phyloP scores from a whole-genome alignment of 2,797 vertebrate genomes.

The Poecilia gillii region DNA sequence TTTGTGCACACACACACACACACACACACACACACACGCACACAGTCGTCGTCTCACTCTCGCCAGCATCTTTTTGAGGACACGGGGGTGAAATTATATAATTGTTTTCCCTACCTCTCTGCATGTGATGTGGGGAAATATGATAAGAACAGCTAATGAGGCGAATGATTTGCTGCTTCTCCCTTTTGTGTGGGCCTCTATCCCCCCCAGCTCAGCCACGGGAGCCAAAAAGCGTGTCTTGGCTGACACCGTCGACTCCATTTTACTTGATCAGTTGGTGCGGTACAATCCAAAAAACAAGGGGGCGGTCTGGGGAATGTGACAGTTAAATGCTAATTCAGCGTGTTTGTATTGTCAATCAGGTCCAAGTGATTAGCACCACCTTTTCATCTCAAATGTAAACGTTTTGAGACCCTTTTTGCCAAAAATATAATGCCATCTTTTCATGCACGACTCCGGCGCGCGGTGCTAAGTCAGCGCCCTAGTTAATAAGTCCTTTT shows the following conservation, averaged over 20 bases:
- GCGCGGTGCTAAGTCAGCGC: constrained; percentile 71
- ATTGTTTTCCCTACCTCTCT: constrained; percentile 30
- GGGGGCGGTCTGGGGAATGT: constrained; percentile 25
- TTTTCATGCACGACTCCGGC: constrained; percentile 55
- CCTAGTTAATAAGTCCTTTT: constrained; percentile 82
- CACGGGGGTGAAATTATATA: constrained; percentile 42
- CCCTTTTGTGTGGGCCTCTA: constrained; percentile 31
- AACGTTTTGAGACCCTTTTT: constrained; percentile 49
- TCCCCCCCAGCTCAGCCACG: constrained; percentile 25
- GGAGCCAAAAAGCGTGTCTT: constrained; percentile 24
- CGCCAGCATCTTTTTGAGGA: constrained; percentile 27
- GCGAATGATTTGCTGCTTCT: constrained; percentile 34
- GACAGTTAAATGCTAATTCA: constrained; percentile 52
- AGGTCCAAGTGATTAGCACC: constrained; percentile 59
- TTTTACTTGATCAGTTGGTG: constrained; percentile 48
- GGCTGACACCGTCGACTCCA: constrained; percentile 20
- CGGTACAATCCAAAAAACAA: constrained; percentile 50
- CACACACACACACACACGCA: neutral
- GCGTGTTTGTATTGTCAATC: constrained; percentile 61
- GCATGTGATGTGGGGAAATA: constrained; percentile 38
- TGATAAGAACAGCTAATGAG: constrained; percentile 64
- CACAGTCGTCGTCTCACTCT: neutral
- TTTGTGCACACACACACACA: neutral
- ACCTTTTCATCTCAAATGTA: constrained; percentile 67
- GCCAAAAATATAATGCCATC: constrained; percentile 62